Base-by-base conservation (phyloP, 2,113 vertebrate species). In the Salvelinus sp. region DNA sequence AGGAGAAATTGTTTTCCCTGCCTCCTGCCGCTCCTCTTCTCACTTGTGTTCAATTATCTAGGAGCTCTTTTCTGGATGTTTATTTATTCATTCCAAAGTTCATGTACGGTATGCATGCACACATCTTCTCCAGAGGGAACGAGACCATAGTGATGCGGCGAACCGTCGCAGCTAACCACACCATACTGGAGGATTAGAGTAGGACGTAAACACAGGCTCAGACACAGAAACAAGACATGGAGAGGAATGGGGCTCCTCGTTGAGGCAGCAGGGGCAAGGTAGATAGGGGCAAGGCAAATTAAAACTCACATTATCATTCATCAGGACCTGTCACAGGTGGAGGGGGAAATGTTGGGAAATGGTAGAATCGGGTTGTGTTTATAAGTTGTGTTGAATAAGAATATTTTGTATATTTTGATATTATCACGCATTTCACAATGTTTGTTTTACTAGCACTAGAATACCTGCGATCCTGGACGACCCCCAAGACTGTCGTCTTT, bases 71-170 rank as follows among this genome's bases (percentile, higher is more conserved):
- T 92, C 88, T 58, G 38, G 84, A 18, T 95, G 94, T 94, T 96
- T 96, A 95, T 95, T 96, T 97, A 96, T 97, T 96, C 95, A 94
- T 96, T 96, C 93, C 94, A 94, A 95, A 95, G 94, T 96, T 96
- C 93, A 95, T 92, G 91, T 94, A 94, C 90, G 93, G 93, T 94
- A 94, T 94, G 91, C 94, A 93, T 91, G 91, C 94, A 93, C 92
- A 93, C 90, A 94, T 95, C 94, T 93, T 87, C 94, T 96, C 95
- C 90, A 79, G 93, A 93, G 91, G 93, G 90, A 91, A 92, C 77
- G 79, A 87, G 90, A 79, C 82, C 79, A 3, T 20, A 84, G 93
- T 87, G 92, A 54, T 54, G 50, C 93, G 87, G 85, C 85, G 87
- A 85, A 93, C 92, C 91, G 76, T 93, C 89, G 92, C 93, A 91